Evolutionary conservation across 35 echinoderm and acorn worm species (phyloP).

Genomic region (Chiridota heheva): DNA sequence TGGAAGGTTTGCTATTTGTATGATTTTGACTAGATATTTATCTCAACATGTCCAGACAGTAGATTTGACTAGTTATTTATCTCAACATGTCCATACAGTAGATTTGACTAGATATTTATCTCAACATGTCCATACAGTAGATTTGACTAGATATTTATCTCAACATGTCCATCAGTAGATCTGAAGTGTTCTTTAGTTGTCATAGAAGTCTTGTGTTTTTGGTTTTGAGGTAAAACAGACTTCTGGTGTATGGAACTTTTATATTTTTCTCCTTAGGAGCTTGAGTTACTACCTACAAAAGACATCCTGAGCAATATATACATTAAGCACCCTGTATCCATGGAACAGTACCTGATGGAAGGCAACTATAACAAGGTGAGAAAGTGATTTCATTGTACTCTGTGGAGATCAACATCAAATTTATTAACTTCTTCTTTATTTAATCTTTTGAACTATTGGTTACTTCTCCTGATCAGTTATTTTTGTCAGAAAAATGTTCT

Average conservation of each 20-base stretch:
- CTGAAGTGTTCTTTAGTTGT: neutral
- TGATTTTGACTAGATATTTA: no score
- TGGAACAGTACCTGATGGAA: slow-evolving; percentile 99
- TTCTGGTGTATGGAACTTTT: neutral
- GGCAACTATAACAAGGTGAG: slow-evolving; percentile 99
- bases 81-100: no score
- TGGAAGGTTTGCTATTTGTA: no score
- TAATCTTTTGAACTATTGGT: no score
- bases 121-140: no score
- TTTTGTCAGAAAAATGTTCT: no score
- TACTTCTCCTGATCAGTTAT: no score
- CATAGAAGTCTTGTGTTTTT: neutral
- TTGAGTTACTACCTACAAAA: slow-evolving; percentile 89
- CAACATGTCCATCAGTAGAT: neutral
- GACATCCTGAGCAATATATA: slow-evolving; percentile 94
- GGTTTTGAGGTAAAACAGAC: neutral
- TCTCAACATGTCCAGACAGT: no score
- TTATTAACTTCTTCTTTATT: no score
- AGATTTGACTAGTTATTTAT: no score
- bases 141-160: no score
- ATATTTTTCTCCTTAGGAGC: slow-evolving; percentile 59
- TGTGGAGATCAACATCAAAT: neutral
- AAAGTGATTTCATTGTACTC: neutral
- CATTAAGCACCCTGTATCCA: slow-evolving; percentile 99
- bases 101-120: no score